These are phyloP conservation scores for Leucophenga maculata DNA, from an alignment of 2,888 invertebrate species.

Conservation along the genomic window DNA sequence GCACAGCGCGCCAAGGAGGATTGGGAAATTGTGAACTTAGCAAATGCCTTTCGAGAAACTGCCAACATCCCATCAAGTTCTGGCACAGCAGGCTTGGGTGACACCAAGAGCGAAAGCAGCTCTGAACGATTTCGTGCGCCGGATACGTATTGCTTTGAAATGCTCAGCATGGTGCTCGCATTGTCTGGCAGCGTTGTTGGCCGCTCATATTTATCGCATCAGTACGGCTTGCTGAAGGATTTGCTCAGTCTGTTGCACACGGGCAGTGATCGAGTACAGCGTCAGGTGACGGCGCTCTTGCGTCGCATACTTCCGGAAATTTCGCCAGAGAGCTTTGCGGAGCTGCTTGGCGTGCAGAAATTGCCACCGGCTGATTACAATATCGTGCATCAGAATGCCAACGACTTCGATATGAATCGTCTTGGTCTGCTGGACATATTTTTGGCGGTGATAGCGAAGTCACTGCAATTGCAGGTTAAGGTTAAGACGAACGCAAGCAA, in stretches of 20 bases:
- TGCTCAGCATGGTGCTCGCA: slow-evolving; percentile 94
- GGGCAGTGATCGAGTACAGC: slow-evolving; percentile 93
- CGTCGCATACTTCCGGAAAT: slow-evolving; percentile 92
- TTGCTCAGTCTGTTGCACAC: slow-evolving; percentile 90
- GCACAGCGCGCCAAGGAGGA: slow-evolving; percentile 89
- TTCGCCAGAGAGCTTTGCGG: slow-evolving; percentile 86
- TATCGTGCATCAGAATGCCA: slow-evolving; percentile 76
- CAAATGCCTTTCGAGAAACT: slow-evolving; percentile 60
- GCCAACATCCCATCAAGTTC: slow-evolving; percentile 15
- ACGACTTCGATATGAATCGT: slow-evolving; percentile 74
- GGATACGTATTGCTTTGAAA: slow-evolving; percentile 98
- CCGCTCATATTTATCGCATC: slow-evolving; percentile 90
- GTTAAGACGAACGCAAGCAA: slow-evolving; percentile 68
- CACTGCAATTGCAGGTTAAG: slow-evolving; percentile 91
- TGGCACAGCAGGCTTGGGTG: slow-evolving; percentile 42
- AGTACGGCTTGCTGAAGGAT: slow-evolving; percentile 87
- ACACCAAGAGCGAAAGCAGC: slow-evolving; percentile 60
- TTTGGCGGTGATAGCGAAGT: slow-evolving; percentile 91
- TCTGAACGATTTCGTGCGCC: slow-evolving; percentile 67
- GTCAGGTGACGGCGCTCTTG: slow-evolving; percentile 89
- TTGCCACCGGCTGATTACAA: slow-evolving; percentile 85
- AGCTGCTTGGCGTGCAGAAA: slow-evolving; percentile 80
- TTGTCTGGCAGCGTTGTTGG: slow-evolving; percentile 94
- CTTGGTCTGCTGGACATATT: slow-evolving; percentile 91
- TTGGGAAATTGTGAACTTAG: slow-evolving; percentile 81